Conservation (phyloP, 2,113 vertebrate species). For the Myocastor coypus region DNA sequence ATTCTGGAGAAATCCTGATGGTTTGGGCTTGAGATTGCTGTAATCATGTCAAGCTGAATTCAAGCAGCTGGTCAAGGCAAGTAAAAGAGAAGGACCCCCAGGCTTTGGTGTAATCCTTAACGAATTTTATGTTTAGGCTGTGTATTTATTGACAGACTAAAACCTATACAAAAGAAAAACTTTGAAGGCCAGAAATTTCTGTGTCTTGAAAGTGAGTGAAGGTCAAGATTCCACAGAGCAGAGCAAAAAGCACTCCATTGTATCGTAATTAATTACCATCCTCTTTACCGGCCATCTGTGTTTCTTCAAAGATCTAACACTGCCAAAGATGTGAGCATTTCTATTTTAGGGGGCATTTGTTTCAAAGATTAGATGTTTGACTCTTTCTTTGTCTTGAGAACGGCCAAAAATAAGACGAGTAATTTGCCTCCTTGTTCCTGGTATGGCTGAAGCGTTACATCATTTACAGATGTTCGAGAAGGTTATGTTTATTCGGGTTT, state of each 20-base stretch:
- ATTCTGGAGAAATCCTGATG: not conserved
- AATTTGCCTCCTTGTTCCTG: conserved; percentile 62
- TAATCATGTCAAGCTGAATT: not conserved
- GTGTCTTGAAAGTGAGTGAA: conserved; percentile 25
- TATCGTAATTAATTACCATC: not conserved
- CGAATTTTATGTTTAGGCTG: not conserved
- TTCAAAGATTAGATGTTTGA: conserved; percentile 74
- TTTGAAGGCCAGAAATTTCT: not conserved
- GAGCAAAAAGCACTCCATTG: not conserved
- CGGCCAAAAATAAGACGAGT: conserved; percentile 67
- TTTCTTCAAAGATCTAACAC: conserved; percentile 59
- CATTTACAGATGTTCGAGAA: conserved; percentile 58
- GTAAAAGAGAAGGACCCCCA: not conserved
- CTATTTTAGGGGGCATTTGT: conserved; percentile 77
- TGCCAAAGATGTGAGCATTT: conserved; percentile 66
- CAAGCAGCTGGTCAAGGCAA: not conserved
- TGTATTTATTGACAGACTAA: not conserved
- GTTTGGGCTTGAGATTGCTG: not conserved
- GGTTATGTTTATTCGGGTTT: conserved; percentile 22
- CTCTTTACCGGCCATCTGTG: conserved; percentile 55
- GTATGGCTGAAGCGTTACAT: conserved; percentile 27
- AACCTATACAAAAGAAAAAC: not conserved
- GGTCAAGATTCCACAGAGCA: not conserved
- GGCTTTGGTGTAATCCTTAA: not conserved
- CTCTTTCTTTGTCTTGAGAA: conserved; percentile 73